phyloP scores from a whole-genome alignment of 2,113 vertebrate genomes.

The Chloropsis cyanopogon region DNA sequence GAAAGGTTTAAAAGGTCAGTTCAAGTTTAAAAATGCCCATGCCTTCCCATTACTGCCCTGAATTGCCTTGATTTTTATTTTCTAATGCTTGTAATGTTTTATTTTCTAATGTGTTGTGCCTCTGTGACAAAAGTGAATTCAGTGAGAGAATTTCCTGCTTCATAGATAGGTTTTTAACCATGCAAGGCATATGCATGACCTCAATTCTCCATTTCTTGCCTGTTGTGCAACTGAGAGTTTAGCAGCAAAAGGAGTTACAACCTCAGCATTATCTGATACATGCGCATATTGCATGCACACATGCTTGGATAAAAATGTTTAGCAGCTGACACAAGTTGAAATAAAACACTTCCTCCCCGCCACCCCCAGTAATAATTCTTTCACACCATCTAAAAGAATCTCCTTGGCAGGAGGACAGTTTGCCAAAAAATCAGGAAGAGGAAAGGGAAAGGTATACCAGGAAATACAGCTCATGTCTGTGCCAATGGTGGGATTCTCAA shows the following conservation, averaged over 20 bases:
- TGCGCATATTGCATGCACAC: background rate
- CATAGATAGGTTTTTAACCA: background rate
- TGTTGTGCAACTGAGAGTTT: conserved; percentile 22
- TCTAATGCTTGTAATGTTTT: background rate
- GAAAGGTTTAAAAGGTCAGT: background rate
- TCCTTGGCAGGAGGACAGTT: conserved; percentile 7
- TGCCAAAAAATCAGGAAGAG: background rate
- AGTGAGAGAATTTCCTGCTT: conserved; percentile 16
- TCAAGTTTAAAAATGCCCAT: background rate
- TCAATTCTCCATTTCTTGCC: conserved; percentile 29
- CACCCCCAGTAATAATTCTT: background rate
- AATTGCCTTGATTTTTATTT: background rate
- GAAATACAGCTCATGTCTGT: background rate
- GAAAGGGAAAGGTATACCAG: background rate
- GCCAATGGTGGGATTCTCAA: background rate
- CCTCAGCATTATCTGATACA: conserved; percentile 20
- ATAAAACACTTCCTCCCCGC: background rate
- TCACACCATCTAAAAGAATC: background rate
- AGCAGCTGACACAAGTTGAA: conserved; percentile 29
- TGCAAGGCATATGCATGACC: background rate
- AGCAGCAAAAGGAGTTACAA: conserved; percentile 21
- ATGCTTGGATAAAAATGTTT: conserved; percentile 26
- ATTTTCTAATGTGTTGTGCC: background rate
- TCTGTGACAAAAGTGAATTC: background rate
- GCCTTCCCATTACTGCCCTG: background rate